Evolutionary conservation across 2,888 invertebrate species (phyloP).

Genomic region (Neoscelio sp.): DNA sequence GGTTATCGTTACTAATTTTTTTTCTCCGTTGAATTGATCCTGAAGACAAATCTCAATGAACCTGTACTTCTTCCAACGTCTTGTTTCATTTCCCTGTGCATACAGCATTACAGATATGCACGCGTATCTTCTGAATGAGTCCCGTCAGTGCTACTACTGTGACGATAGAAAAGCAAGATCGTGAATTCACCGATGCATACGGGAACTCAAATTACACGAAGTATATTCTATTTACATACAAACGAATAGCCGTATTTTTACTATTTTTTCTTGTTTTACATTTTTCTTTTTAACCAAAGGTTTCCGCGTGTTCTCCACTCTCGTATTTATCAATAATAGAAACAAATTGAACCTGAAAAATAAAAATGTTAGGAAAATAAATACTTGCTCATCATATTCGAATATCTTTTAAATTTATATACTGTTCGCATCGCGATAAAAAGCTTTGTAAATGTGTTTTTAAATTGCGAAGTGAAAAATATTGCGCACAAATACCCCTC

Average conservation of each 20-base stretch:
- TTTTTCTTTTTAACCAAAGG: too few relatives aligned
- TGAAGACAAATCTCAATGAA: constrained; percentile 1
- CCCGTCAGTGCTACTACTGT: constrained; percentile 61
- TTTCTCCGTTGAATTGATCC: constrained; percentile 26
- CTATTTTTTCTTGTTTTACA: too few relatives aligned
- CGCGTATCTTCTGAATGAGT: constrained; percentile 62
- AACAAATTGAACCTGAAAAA: too few relatives aligned
- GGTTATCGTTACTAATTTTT: too few relatives aligned
- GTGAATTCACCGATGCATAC: constrained; percentile 48
- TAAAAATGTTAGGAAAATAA: too few relatives aligned
- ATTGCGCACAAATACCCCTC: constrained; percentile 5
- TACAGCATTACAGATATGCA: constrained; percentile 41
- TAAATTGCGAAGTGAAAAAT: constrained; percentile 14
- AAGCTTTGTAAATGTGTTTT: too few relatives aligned
- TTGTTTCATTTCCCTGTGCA: constrained; percentile 51
- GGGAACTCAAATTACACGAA: constrained; percentile 44
- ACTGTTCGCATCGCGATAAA: too few relatives aligned
- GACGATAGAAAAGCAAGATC: constrained; percentile 64
- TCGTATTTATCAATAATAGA: too few relatives aligned
- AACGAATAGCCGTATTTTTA: constrained; percentile 33
- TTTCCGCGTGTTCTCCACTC: too few relatives aligned
- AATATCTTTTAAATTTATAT: too few relatives aligned
- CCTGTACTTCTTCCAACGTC: constrained; percentile 20
- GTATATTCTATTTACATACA: constrained; percentile 49
- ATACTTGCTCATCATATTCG: too few relatives aligned